Evolutionary conservation across 1,140 invertebrate genomes (phyloP), one percentile per base, ranked within the genome.

Genomic region (Orussus abietinus): DNA sequence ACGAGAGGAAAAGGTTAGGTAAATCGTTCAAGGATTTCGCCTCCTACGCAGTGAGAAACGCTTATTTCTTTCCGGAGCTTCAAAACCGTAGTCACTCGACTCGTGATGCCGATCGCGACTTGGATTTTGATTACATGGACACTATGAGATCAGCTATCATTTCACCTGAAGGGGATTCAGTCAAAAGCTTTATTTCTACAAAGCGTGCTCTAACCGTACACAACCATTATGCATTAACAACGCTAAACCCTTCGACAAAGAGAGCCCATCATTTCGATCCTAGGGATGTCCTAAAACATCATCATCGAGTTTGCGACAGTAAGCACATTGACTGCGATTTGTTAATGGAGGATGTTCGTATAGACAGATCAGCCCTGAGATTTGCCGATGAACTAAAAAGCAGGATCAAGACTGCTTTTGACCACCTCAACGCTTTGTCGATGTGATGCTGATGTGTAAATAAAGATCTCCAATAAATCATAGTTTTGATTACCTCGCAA

Each of bases 181-280:
- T 82, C 5, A 87, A 87, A 55, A 86, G 84, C 59, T 82, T 86
- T 56, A 76, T 85, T 41, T 73, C 77, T 9, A 84, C 82, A 2
- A 73, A 74, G 36, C 79, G 75, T 29, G 75, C 83, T 17, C 64
- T 84, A 47, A 83, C 77, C 19, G 83, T 84, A 34, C 85, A 86
- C 64, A 87, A 87, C 64, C 85, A 87, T 59, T 87, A 86, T 50
- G 80, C 83, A 2, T 56, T 87, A 33, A 74, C 76, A 30, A 72
- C 77, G 26, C 49, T 85, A 6, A 75, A 77, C 42, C 75, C 77
- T 4, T 73, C 76, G 3, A 72, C 75, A 2, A 74, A 72, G 42
- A 74, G 77, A 48, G 74, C 74, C 32, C 62, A 72, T 49, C 66
- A 69, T 45, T 55, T 69, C 25, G 53, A 66, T 39, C 59, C 65